Percentiles rank a stretch among this genome's conserved stretches.
Evolutionary conservation across 2,113 vertebrate species (phyloP).

Genomic region (Coptodon rendalli): DNA sequence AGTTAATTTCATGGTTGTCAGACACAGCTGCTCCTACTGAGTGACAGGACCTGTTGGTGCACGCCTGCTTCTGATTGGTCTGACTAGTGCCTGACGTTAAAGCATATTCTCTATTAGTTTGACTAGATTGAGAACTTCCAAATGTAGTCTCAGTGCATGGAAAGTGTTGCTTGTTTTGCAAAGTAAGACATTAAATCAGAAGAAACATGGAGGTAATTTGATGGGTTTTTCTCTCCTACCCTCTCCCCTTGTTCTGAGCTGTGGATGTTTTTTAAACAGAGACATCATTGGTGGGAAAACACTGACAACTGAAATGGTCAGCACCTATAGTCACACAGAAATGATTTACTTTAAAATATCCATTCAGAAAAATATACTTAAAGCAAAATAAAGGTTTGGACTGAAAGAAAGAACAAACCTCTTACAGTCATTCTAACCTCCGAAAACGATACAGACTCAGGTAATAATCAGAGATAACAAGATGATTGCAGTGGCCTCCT

Average conservation of each 20-base stretch:
- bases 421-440: neutral
- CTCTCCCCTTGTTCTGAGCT: neutral
- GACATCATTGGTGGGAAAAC: neutral
- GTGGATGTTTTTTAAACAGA: neutral
- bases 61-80: neutral
- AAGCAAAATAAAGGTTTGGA: neutral
- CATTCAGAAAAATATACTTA: neutral
- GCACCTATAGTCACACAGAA: neutral
- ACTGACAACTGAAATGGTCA: neutral
- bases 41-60: neutral
- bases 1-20: neutral
- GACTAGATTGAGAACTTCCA: neutral
- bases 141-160: neutral
- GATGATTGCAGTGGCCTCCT: neutral
- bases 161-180: neutral
- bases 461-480: neutral
- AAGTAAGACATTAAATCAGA: neutral
- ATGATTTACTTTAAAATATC: neutral
- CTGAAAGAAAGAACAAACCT: neutral
- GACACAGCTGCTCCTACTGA: slow-evolving; percentile 3
- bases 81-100: neutral
- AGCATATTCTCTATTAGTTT: neutral
- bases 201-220: neutral
- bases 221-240: neutral
- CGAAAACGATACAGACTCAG: neutral